phyloP scores from a whole-genome alignment of 2,888 invertebrate species.

The Eupithecia pulchellata region DNA sequence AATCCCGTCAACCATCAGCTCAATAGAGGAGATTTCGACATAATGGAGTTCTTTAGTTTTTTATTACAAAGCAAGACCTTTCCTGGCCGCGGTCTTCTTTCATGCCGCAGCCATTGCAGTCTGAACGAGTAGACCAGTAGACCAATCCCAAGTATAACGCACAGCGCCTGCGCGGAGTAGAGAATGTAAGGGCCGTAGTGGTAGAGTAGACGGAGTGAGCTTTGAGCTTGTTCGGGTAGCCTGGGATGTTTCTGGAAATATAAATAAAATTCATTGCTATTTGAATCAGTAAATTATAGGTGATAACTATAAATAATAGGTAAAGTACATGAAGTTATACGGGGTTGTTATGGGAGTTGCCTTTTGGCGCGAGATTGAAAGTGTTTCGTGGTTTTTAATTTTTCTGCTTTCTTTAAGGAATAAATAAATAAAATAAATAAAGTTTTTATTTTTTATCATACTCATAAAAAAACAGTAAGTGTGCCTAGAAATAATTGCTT shows the following conservation, averaged over 20 bases:
- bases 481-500: too few relatives aligned
- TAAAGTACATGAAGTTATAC: too few relatives aligned
- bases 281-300: too few relatives aligned
- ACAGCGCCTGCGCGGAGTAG: slow-evolving; percentile 13
- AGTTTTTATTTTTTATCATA: too few relatives aligned
- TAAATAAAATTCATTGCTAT: too few relatives aligned
- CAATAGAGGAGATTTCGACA: not conserved
- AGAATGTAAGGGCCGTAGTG: slow-evolving; percentile 30
- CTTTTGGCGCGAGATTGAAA: too few relatives aligned
- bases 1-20: not conserved
- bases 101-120: slow-evolving; percentile 13
- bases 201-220: slow-evolving; percentile 28
- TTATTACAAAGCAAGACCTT: not conserved
- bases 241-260: slow-evolving; percentile 34
- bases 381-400: too few relatives aligned
- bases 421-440: too few relatives aligned
- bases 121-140: slow-evolving; percentile 21
- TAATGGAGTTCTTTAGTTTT: not conserved
- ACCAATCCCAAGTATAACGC: slow-evolving; percentile 13
- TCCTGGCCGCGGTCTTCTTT: not conserved
- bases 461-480: too few relatives aligned
- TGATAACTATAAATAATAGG: too few relatives aligned
- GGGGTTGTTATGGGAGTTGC: too few relatives aligned
- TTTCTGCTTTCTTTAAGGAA: too few relatives aligned
- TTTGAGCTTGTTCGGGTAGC: slow-evolving; percentile 27